Base-by-base conservation (phyloP, 2,113 vertebrate genomes). In the Tenrec ecaudatus region DNA sequence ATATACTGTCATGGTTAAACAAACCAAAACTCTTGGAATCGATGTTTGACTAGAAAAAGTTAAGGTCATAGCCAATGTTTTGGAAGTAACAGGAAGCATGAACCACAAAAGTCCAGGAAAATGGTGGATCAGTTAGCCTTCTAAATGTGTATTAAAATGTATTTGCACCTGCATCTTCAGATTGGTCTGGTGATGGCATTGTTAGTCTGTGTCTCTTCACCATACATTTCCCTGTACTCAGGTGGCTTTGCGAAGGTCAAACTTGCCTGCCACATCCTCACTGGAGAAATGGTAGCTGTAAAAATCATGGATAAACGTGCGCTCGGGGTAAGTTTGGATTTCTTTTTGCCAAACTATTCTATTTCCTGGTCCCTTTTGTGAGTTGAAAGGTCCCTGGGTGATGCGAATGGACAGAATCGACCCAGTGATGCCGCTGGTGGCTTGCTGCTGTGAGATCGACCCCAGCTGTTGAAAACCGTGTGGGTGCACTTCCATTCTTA, bases 211-310 rank as follows among this genome's bases (percentile, higher is more conserved):
- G 36, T 91, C 5, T 91, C 15, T 89, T 89, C 27, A 47, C 92
- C n/a, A 88, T 73, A 62, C 0, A 7, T 95, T 96, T 64, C 93
- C 68, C 79, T 88, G 0, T 85, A 40, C 88, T 69, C 96, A 99
- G 99, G 99, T 95, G 99, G 99, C 25, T 99, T 99, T 97, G 99
- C 99, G 11, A 99, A 99, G 95, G 99, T 99, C 77, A 99, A 99
- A 89, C 98, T 99, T 86, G 99, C 98, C 0, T 97, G 97, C 40
- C 99, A 99, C 97, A 97, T 98, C 82, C 97, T 99, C 91, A 99
- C 99, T 4, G 98, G 99, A 96, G 99, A 99, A 97, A 99, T 99
- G 85, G 99, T 99, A 95, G 99, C 99, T 31, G 98, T 99, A 96
- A 99, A 99, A 98, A 99, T 99, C 94, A 99, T 99, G 99, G 99